A percentile compares a stretch with the other conserved stretches of the same genome.
Conservation (phyloP, 2,888 invertebrate species). For the Hydrotaea diabolus region DNA sequence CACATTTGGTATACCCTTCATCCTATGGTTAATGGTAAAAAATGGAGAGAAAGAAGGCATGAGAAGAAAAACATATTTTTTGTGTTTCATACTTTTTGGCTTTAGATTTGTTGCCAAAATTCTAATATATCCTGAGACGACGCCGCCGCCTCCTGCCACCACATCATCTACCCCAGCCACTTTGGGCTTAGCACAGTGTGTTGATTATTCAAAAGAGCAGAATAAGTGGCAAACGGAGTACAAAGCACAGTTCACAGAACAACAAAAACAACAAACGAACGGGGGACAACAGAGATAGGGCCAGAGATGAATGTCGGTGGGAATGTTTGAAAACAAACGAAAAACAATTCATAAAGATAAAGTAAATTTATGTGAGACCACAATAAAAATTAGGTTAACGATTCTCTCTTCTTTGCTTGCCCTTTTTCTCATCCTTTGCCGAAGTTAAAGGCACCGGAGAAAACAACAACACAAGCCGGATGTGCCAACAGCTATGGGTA, state of each 20-base stretch:
- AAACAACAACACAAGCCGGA: neutral
- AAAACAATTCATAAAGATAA: conserved; percentile 68
- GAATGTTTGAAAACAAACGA: conserved; percentile 28
- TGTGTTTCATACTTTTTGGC: neutral
- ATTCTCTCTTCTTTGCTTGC: conserved; percentile 71
- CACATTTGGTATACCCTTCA: no score
- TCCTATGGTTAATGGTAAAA: no score
- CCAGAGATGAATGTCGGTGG: conserved; percentile 25
- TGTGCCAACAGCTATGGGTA: neutral
- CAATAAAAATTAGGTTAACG: conserved; percentile 77
- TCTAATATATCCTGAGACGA: neutral
- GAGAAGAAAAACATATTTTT: conserved; percentile 3
- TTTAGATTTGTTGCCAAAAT: conserved; percentile 22
- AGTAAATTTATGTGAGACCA: conserved; percentile 68
- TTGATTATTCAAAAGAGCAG: conserved; percentile 59
- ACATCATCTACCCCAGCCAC: neutral
- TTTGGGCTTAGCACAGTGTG: conserved; percentile 37
- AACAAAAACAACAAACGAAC: neutral
- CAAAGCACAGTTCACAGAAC: neutral
- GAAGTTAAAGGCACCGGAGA: neutral
- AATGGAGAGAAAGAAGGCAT: no score
- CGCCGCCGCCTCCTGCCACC: neutral
- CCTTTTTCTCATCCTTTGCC: neutral
- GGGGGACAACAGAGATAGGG: neutral
- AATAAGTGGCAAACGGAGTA: conserved; percentile 2